Evolutionary conservation across 2,888 invertebrate species (phyloP).

Genomic region (Scrobipalpa costella): DNA sequence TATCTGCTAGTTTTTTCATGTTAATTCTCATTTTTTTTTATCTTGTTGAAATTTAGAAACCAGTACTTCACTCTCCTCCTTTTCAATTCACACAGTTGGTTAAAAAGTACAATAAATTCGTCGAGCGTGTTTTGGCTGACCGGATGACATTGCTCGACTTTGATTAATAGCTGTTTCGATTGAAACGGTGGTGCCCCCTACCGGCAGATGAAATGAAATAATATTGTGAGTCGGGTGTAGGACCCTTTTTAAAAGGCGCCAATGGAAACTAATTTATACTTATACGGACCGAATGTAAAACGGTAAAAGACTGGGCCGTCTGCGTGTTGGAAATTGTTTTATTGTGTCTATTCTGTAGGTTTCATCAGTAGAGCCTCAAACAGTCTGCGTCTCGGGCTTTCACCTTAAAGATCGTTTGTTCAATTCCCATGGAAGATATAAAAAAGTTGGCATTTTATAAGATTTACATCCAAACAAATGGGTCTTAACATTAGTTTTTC

Average conservation of each 20-base stretch:
- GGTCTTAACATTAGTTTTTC: no score
- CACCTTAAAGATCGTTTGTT: no score
- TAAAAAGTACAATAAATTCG: conserved; percentile 58
- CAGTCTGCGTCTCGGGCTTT: no score
- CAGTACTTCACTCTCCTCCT: background rate
- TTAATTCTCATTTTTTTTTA: no score
- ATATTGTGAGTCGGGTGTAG: conserved; percentile 66
- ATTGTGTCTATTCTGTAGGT: background rate
- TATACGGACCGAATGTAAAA: conserved; percentile 40
- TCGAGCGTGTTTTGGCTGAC: conserved; percentile 60
- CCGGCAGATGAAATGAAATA: conserved; percentile 78
- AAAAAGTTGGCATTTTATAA: no score
- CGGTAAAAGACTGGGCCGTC: conserved; percentile 32
- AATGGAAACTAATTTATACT: conserved; percentile 66
- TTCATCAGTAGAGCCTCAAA: no score
- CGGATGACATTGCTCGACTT: conserved; percentile 78
- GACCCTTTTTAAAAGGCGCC: conserved; percentile 70
- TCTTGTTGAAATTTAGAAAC: no score
- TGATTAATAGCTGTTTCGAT: conserved; percentile 79
- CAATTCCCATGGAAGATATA: no score
- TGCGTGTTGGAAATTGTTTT: background rate
- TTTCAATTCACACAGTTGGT: background rate
- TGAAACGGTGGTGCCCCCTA: conserved; percentile 75
- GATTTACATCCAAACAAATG: no score
- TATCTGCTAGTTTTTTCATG: no score